Evolutionary conservation across 2,888 invertebrate genomes (phyloP).

Genomic region (Sarcophaga rosellei): DNA sequence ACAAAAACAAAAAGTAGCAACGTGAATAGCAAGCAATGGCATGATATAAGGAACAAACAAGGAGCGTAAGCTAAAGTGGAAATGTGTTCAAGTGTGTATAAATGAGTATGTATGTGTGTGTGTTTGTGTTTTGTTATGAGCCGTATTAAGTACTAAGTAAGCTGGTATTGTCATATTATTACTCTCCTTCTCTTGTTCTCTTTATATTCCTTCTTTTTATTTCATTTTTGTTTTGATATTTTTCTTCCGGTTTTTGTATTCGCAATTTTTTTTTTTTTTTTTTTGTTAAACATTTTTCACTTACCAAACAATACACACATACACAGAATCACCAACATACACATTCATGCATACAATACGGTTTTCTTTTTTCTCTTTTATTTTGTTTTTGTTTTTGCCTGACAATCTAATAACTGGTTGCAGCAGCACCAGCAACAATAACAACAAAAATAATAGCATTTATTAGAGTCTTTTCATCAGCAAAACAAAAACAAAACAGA

Average conservation of each 20-base stretch:
- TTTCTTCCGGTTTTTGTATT: slow-evolving; percentile 37
- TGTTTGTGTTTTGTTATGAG: slow-evolving; percentile 26
- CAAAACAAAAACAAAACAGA: slow-evolving; percentile 18
- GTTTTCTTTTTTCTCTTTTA: slow-evolving; percentile 11
- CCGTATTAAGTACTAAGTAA: slow-evolving; percentile 51
- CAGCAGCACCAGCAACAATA: not conserved
- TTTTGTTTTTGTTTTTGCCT: not conserved
- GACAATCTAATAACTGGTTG: slow-evolving; percentile 21
- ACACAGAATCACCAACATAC: too few relatives aligned
- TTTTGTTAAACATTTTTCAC: slow-evolving; percentile 25
- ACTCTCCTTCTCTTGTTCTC: slow-evolving; percentile 44
- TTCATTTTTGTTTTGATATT: not conserved
- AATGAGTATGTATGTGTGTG: slow-evolving; percentile 7
- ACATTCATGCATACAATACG: not conserved
- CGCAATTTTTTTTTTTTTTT: slow-evolving; percentile 25
- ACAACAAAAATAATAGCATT: slow-evolving; percentile 7
- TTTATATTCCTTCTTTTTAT: not conserved
- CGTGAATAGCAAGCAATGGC: not conserved
- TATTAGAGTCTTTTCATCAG: slow-evolving; percentile 22
- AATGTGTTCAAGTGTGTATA: not conserved
- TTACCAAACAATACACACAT: not conserved
- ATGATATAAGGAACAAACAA: not conserved
- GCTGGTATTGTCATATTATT: slow-evolving; percentile 48
- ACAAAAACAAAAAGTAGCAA: slow-evolving; percentile 16
- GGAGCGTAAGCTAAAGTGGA: not conserved